Evolutionary conservation across 2,113 vertebrate genomes (phyloP), one percentile per base, ranked within the genome.

Genomic region (Bufo gargarizans): DNA sequence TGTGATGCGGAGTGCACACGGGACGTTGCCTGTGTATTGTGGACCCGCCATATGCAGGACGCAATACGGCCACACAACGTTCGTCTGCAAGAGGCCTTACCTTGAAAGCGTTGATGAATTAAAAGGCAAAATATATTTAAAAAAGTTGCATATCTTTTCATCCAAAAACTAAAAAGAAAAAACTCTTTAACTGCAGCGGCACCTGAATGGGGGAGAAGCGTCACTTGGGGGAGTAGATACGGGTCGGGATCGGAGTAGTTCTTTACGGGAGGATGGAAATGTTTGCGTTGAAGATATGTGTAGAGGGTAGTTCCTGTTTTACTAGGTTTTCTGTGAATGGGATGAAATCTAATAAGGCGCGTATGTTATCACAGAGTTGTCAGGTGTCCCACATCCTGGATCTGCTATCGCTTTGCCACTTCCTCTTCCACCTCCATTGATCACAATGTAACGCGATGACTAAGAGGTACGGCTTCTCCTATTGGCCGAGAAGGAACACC

Each of bases 401-500:
- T 71, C 12, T 43, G 22, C 69, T 43, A 12, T 71, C 22, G 12
- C 72, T 50, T 1, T 47, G 45, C 72, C 47, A 76, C 2, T 50
- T 76, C 17, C 72, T 47, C 71, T 74, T 49, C 43, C 71, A 3
- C 71, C 20, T 49, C 45, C 16, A 17, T 17, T 49, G 17, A 76
- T 20, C 16, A 76, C 72, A 19, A 50, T 76, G 16, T 76, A 76
- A 50, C 45, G 0, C 6, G 19, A 49, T 78, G 49, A 78, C 50
- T 78, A 78, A 77, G 43, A 76, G 19, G 1, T 72, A 11, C 50
- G n/a, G 50, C 50, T 10, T 22, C 0, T 78, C 19, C 43, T 12
- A 78, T 78, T 55, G 77, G 77, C 49, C 6, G 10, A 78, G 20
- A 13, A 56, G 11, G 77, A 78, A 78, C 77, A 78, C 50, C 77